Conservation (phyloP, 2,797 vertebrate species). For the Yasuhikotakia modesta region DNA sequence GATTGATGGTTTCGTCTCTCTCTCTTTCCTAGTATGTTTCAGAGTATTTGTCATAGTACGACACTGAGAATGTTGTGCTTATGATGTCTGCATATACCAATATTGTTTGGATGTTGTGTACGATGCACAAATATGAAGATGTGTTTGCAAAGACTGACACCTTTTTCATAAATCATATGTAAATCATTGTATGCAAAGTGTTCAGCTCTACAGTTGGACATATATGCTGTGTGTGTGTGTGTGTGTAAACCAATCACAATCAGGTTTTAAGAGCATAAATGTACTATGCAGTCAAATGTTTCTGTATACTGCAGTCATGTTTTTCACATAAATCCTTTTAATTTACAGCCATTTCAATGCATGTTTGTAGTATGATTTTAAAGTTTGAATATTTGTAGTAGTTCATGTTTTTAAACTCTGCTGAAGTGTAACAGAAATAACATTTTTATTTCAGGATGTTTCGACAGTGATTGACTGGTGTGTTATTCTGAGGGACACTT, state of each 20-base stretch:
- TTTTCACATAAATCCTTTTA: no score
- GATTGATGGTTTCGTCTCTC: slow-evolving; percentile 84
- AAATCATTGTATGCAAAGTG: no score
- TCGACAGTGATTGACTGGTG: not conserved
- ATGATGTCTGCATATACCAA: slow-evolving; percentile 57
- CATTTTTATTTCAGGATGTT: not conserved
- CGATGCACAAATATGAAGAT: slow-evolving; percentile 53
- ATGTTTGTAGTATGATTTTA: no score
- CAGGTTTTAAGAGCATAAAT: not conserved
- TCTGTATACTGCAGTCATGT: not conserved
- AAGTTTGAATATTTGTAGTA: no score
- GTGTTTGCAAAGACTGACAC: slow-evolving; percentile 54
- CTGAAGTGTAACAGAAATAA: not conserved
- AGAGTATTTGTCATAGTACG: slow-evolving; percentile 54
- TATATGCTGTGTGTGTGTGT: not conserved
- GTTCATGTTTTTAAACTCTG: not conserved
- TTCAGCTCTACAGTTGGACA: not conserved
- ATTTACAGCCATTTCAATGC: no score
- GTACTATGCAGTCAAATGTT: not conserved
- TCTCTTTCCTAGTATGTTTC: slow-evolving; percentile 43
- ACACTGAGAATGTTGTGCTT: slow-evolving; percentile 56
- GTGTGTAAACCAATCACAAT: not conserved
- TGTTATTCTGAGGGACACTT: not conserved
- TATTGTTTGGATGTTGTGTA: slow-evolving; percentile 60
- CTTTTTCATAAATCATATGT: slow-evolving; percentile 46